A percentile compares a stretch with the other conserved stretches of the same genome.
Conservation (phyloP, 2,797 vertebrate species). For the Falco columbarius region DNA sequence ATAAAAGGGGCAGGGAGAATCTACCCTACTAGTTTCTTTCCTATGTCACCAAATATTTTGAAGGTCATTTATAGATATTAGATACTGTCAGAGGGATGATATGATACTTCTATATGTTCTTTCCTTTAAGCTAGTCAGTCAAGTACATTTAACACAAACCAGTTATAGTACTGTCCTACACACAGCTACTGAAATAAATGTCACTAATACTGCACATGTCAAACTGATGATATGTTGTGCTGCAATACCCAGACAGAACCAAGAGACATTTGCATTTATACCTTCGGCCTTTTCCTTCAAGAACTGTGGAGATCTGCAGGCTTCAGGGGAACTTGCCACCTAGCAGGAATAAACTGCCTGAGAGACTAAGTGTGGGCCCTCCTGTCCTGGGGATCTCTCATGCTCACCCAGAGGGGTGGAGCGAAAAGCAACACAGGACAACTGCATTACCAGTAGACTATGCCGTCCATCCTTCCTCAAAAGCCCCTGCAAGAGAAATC, state of each 20-base stretch:
- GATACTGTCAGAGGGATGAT: not conserved
- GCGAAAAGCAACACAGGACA: fast-evolving
- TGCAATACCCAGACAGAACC: not conserved
- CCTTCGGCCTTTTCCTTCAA: not conserved
- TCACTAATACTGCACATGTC: not conserved
- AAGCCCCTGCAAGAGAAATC: not conserved
- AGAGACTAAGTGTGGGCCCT: not conserved
- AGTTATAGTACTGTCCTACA: not conserved
- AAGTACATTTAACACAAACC: not conserved
- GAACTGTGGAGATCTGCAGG: not conserved
- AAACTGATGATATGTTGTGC: not conserved
- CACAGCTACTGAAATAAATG: not conserved
- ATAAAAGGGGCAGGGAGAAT: not conserved
- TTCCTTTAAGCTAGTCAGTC: not conserved
- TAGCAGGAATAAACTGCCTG: not conserved
- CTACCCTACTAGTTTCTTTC: not conserved
- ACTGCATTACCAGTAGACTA: not conserved
- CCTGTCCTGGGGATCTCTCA: not conserved
- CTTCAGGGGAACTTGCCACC: not conserved
- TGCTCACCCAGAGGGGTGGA: fast-evolving
- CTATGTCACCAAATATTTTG: not conserved
- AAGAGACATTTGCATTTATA: not conserved
- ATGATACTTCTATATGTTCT: not conserved
- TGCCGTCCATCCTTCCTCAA: not conserved
- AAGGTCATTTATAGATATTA: not conserved